phyloP scores from a whole-genome alignment of 1,140 invertebrate species.

The Agrilus planipennis region DNA sequence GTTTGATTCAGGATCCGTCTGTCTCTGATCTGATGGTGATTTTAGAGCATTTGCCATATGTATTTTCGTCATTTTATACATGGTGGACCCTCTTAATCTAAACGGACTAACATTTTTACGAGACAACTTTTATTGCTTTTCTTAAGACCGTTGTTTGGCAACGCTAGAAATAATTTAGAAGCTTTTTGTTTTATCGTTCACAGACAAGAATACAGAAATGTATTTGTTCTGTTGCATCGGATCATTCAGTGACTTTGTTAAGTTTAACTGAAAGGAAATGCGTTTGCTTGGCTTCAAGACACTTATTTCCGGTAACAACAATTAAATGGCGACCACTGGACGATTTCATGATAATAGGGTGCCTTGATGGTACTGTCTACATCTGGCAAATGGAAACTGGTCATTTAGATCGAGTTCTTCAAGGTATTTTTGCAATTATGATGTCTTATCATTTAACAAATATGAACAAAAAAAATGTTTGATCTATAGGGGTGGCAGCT shows the following conservation, averaged over 20 bases:
- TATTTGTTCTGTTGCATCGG: constrained; percentile 92
- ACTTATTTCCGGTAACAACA: constrained; percentile 89
- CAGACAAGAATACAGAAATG: constrained; percentile 87
- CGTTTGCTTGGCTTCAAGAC: constrained; percentile 87
- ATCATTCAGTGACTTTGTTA: constrained; percentile 91
- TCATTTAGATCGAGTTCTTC: constrained; percentile 89
- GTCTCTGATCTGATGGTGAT: too few relatives aligned
- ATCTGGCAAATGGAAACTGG: constrained; percentile 99
- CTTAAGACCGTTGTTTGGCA: background rate
- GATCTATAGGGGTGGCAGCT: constrained; percentile 66
- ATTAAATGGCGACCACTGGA: constrained; percentile 97
- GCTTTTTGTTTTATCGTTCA: constrained; percentile 18
- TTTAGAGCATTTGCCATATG: too few relatives aligned
- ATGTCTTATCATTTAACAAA: background rate
- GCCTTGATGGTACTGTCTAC: constrained; percentile 93
- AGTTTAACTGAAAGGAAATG: constrained; percentile 91
- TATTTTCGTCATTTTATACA: too few relatives aligned
- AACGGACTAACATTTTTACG: too few relatives aligned
- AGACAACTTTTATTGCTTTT: too few relatives aligned
- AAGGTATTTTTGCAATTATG: constrained; percentile 42
- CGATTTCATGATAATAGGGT: constrained; percentile 97
- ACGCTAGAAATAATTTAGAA: constrained; percentile 5
- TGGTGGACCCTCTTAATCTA: too few relatives aligned
- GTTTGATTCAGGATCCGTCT: too few relatives aligned
- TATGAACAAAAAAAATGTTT: background rate